Base-by-base conservation (phyloP, 2,888 invertebrate genomes). In the Hirtodrosophila histrioides region DNA sequence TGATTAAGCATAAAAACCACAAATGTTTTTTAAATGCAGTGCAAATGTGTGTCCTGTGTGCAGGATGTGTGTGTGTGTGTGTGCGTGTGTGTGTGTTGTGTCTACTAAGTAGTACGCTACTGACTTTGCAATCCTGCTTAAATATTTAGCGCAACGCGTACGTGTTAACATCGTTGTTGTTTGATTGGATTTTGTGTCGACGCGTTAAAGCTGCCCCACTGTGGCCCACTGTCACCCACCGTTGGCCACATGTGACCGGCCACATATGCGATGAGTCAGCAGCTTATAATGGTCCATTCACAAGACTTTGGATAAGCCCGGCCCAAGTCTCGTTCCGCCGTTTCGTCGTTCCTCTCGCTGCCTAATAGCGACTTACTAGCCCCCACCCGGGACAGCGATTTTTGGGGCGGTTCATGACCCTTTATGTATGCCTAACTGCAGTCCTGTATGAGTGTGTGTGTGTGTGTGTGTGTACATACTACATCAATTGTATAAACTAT, bases 21-120 rank as follows among this genome's bases (percentile, higher is more conserved):
- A 90, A 90, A 89, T 89, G 88, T 88, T 81, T 78, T 81, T 87
- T 85, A 88, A 89, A 89, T 88, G 86, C 86, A 88, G 80, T 89
- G 88, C 78, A 78, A 86, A 87, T 88, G 86, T 46, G 54, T 46
- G 43, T 31, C 23, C 1, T 29, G 39, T 2, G 17, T 17, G 2
- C 17, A 17, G 17, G 17, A 17, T 17, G 17, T 17, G 17, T 17
- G 8, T 44, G 39, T 9, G 40, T 11, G n/a, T 17, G 35, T 29
- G 8, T 46, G n/a, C 5, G 24, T n/a, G 9, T 55, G 11, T 43
- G 36, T 44, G 3, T 36, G 39, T 12, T 67, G 29, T 60, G 12
- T 63, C 49, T 54, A 58, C 72, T 76, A 75, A 72, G 69, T 72
- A 65, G 54, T 76, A 39, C 55, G 65, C 29, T 33, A 53, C 63